Conservation (phyloP, 2,113 vertebrate genomes). For the Oreochromis aureus region DNA sequence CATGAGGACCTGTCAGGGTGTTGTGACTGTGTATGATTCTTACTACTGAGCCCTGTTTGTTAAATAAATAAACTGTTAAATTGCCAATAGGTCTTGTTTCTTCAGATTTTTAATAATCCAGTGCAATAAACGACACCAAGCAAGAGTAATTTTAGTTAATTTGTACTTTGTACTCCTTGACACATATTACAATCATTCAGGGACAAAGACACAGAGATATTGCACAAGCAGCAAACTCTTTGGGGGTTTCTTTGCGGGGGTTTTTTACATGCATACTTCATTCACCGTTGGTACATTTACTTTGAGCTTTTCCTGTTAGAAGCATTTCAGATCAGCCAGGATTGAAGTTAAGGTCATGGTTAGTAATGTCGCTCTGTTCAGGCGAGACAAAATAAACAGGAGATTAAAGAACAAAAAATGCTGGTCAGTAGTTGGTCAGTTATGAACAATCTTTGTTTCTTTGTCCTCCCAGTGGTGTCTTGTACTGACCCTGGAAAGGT, state of each 20-base stretch:
- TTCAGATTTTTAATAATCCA: neutral
- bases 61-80: neutral
- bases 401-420: neutral
- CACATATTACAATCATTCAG: neutral
- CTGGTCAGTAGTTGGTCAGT: neutral
- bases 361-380: neutral
- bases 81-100: neutral
- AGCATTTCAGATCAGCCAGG: neutral
- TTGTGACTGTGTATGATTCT: neutral
- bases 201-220: neutral
- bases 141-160: neutral
- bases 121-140: neutral
- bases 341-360: neutral
- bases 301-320: neutral
- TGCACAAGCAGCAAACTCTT: neutral
- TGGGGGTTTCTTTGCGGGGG: neutral
- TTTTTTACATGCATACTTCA: neutral
- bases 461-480: slow-evolving; percentile 73
- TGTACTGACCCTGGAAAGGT: slow-evolving; percentile 86
- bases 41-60: fast-evolving
- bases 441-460: neutral
- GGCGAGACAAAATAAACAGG: neutral
- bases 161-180: neutral
- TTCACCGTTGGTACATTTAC: neutral
- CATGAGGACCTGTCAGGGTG: neutral